Evolutionary conservation across 2,888 invertebrate species (phyloP).

Genomic region (Acanthoscelides obtectus): DNA sequence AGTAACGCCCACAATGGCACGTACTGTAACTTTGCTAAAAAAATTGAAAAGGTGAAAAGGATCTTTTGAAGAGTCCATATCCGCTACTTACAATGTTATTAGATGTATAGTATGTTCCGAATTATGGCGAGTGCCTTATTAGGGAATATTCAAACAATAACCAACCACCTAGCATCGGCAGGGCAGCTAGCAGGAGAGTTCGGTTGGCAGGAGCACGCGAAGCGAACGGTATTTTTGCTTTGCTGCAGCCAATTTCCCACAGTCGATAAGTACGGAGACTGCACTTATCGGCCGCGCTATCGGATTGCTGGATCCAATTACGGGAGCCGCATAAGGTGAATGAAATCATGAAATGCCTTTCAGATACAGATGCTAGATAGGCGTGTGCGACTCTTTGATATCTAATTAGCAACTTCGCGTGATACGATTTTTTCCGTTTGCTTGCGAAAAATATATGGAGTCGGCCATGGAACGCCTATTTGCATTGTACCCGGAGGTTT

Average conservation of each 20-base stretch:
- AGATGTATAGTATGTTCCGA: too few relatives aligned
- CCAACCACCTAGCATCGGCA: background rate
- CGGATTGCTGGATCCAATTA: conserved; percentile 48
- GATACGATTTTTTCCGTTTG: conserved; percentile 4
- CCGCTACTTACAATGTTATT: too few relatives aligned
- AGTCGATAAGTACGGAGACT: conserved; percentile 41
- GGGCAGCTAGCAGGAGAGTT: background rate
- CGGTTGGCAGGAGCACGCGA: background rate
- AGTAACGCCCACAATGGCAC: too few relatives aligned
- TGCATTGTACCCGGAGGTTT: background rate
- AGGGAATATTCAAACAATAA: background rate
- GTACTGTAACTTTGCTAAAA: too few relatives aligned
- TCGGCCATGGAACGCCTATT: background rate
- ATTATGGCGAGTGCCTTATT: too few relatives aligned
- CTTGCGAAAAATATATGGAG: background rate
- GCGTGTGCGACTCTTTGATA: conserved; percentile 41
- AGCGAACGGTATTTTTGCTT: background rate
- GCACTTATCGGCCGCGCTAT: conserved; percentile 44
- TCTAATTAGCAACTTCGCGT: conserved; percentile 40
- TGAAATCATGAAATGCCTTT: conserved; percentile 45
- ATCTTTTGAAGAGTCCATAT: too few relatives aligned
- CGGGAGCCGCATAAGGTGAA: conserved; percentile 48
- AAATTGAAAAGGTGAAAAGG: too few relatives aligned
- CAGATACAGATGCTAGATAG: conserved; percentile 41
- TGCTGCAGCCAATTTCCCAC: conserved; percentile 42